Percentiles rank a stretch among this genome's conserved stretches.
These are phyloP conservation scores for Iguana delicatissima DNA, from an alignment of 2,797 vertebrate species.

Conservation along the genomic window DNA sequence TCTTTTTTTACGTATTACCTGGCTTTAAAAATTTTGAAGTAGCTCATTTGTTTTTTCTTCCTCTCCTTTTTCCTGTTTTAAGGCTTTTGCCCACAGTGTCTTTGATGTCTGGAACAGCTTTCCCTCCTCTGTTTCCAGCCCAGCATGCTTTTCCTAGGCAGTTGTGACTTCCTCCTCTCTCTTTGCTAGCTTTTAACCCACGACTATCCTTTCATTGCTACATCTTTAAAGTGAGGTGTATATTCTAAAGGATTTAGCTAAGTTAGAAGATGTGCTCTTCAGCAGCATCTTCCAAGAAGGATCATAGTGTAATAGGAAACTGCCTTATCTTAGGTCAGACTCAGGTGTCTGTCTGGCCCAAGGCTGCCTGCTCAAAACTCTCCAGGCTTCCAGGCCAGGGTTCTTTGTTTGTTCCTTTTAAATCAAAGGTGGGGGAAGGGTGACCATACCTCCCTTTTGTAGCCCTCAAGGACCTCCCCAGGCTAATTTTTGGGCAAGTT, in stretches of 20 bases:
- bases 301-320: background rate
- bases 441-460: no score
- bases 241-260: background rate
- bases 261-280: no score
- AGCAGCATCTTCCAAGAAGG: background rate
- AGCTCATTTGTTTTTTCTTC: background rate
- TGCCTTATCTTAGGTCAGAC: background rate
- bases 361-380: background rate
- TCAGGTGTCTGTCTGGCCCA: background rate
- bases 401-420: no score
- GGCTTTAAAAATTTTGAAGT: background rate
- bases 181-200: no score
- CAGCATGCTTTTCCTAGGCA: background rate
- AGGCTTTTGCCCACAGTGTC: no score
- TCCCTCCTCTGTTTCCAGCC: background rate
- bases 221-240: no score
- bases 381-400: background rate
- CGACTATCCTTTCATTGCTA: no score
- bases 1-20: background rate
- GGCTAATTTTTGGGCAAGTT: no score
- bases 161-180: no score
- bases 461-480: no score
- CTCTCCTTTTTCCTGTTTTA: background rate
- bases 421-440: no score
- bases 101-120: background rate